Evolutionary conservation across 2,113 vertebrate species (phyloP).

Genomic region (Piliocolobus tephrosceles): DNA sequence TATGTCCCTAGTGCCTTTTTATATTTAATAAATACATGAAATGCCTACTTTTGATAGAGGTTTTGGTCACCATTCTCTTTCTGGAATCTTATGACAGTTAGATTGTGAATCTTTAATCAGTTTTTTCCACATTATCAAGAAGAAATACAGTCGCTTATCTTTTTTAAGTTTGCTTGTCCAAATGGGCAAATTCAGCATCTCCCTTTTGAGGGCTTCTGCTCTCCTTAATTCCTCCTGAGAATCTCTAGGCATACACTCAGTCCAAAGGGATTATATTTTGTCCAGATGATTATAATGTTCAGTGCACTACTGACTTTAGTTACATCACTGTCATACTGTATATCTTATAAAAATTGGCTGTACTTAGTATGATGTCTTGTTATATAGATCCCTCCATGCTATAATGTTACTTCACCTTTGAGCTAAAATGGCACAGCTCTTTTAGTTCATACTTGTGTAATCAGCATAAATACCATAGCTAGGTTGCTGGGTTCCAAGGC

Average conservation of each 20-base stretch:
- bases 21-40: constrained; percentile 7
- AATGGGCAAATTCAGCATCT: not conserved
- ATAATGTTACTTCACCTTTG: not conserved
- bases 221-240: not conserved
- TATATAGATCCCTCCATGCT: not conserved
- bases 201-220: not conserved
- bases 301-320: not conserved
- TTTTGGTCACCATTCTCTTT: not conserved
- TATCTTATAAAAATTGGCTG: not conserved
- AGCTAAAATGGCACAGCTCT: not conserved
- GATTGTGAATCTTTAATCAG: not conserved
- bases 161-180: not conserved
- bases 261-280: not conserved
- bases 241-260: not conserved
- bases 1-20: not conserved
- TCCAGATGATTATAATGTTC: not conserved
- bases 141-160: not conserved
- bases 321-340: not conserved
- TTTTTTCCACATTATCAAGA: not conserved
- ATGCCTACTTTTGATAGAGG: not conserved
- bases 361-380: not conserved
- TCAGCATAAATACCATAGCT: not conserved
- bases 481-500: not conserved
- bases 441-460: not conserved
- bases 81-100: not conserved